These are phyloP conservation scores for Strix occidentalis DNA, from an alignment of 2,797 vertebrate genomes.

Conservation along the genomic window DNA sequence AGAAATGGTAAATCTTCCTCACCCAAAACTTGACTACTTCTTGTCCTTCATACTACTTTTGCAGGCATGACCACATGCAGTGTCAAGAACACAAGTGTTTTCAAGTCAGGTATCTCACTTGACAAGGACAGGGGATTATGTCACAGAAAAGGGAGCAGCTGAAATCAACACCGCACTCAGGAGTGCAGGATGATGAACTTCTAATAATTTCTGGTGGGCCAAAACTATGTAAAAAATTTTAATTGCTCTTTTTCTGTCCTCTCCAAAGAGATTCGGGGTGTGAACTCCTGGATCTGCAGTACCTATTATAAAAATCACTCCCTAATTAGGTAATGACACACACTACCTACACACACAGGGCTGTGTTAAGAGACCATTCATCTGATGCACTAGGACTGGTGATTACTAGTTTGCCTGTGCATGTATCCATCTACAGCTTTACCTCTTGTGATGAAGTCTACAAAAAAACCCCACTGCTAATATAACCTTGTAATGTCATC, in stretches of 20 bases:
- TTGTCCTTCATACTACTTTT: neutral
- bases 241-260: neutral
- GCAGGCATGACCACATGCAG: neutral
- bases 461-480: neutral
- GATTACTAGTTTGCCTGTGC: neutral
- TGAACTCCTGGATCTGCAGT: neutral
- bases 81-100: neutral
- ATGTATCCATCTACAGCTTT: neutral
- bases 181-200: neutral
- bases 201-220: neutral
- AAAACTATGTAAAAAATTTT: neutral
- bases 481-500: neutral
- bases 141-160: neutral
- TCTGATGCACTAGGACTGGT: neutral
- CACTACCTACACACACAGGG: neutral
- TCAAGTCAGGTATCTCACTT: neutral
- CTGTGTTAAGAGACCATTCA: neutral
- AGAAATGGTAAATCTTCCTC: neutral
- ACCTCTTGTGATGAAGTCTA: neutral
- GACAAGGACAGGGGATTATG: neutral
- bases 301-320: neutral
- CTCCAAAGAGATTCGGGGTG: neutral
- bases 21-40: neutral
- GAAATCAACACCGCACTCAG: neutral
- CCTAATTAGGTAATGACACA: neutral